phyloP scores from a whole-genome alignment of 1,140 invertebrate genomes.

The Euwallacea similis region DNA sequence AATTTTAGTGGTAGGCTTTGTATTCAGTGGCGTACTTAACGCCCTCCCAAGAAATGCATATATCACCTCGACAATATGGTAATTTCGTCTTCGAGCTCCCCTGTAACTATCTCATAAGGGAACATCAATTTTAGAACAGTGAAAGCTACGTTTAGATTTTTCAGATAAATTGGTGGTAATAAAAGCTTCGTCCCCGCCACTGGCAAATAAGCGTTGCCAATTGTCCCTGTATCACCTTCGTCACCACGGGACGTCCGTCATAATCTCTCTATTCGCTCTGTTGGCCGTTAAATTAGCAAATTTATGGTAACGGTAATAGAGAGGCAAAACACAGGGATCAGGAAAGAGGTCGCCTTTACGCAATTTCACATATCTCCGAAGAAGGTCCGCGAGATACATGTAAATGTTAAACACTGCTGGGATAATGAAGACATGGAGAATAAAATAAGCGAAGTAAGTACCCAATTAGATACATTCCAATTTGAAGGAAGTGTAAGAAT shows the following conservation, averaged over 20 bases:
- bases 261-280: slow-evolving; percentile 30
- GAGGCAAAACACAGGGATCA: slow-evolving; percentile 22
- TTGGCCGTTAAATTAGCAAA: slow-evolving; percentile 29
- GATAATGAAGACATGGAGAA: no score
- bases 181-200: not conserved
- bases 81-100: no score
- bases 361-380: not conserved
- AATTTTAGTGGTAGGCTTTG: slow-evolving; percentile 20
- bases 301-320: slow-evolving; percentile 34
- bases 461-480: slow-evolving; percentile 1
- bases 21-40: slow-evolving; percentile 11
- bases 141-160: no score
- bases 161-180: no score
- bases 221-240: slow-evolving; percentile 24
- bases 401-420: no score
- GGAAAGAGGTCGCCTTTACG: slow-evolving; percentile 7
- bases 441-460: not conserved
- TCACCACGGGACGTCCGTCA: slow-evolving; percentile 23
- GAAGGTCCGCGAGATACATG: not conserved
- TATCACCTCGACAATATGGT: no score
- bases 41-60: no score
- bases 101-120: no score
- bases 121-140: no score
- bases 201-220: slow-evolving; percentile 9
- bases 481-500: not conserved